Base-by-base conservation (phyloP, 2,888 invertebrate species). In the Idaea biselata region DNA sequence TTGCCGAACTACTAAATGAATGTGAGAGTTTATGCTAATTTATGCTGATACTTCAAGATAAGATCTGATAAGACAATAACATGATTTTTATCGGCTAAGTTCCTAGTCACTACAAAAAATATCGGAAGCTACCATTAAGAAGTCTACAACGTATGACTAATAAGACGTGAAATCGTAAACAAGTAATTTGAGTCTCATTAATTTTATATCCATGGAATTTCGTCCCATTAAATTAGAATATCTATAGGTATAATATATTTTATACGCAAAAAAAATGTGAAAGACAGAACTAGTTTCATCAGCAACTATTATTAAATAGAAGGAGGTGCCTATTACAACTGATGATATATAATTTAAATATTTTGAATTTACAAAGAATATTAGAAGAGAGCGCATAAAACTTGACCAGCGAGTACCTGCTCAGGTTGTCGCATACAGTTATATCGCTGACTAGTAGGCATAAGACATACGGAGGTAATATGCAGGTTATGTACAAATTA, bases 51-150 rank as follows among this genome's bases (percentile, higher is more conserved):
- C 11, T 44, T 44, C 60, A 44, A 44, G 44, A 44, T 44, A 44
- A 44, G 44, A 44, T 44, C 44, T 11, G 44, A 44, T 44, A 44
- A 44, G 44, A 44, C 11, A 44, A 11, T 11, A 44, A 44, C 44
- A 44, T 63, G 68, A 44, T 44, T 44, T 44, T 44, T 8, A 44
- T 44, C 44, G 44, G 2, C 8, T 11, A 44, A 8, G 44, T 14
- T 44, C 44, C 44, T 44, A 44, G 44, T 44, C 44, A 44, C 44
- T 1, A 44, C 14, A 44, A 14, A 44, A 44, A 44, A 44, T 14
- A 44, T 44, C 44, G 44, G 44, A 44, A 44, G 44, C 44, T 14
- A 44, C 44, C 44, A 44, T 44, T 44, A 44, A 44, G 44, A 3
- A 11, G 6, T 44, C 44, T 44, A 44, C 44, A 44, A 8, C 44